Base-by-base conservation (phyloP, 2,888 invertebrate species). In the Amblyjoppa fuscipennis region DNA sequence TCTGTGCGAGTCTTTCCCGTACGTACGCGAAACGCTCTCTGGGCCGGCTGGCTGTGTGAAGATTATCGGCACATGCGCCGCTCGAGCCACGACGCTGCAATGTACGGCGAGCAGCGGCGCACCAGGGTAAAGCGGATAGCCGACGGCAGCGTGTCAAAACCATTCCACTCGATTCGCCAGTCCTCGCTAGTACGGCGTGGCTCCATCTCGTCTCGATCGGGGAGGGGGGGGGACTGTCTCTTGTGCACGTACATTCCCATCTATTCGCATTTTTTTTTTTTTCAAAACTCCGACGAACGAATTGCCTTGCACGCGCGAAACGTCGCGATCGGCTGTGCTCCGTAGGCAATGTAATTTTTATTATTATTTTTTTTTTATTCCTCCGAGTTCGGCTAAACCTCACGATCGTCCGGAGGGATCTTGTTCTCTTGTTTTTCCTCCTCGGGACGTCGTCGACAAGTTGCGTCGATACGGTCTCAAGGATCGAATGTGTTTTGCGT, bases 41-140 rank as follows among this genome's bases (percentile, higher is more conserved):
- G 31, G 53, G 51, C 20, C 45, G 20, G 20, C 49, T 68, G 61
- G 80, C 90, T 88, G 85, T 79, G 79, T 87, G 90, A 90, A 91
- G 93, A 93, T 93, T 93, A 93, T 93, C 91, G 93, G 93, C 93
- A 93, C 93, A 93, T 93, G 93, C 93, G 93, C 93, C 87, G 87
- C 83, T 85, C 83, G 88, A 77, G 71, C 87, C 83, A 84, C 83
- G 84, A 81, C 76, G 66, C 69, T 77, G 81, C 64, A 45, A 83
- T 75, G 82, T 76, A 70, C 69, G 71, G 51, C 49, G 81, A 71
- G 70, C 76, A 70, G 71, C 45, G 51, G 80, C 74, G 79, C 61
- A 73, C 73, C 81, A 81, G 84, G 84, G 85, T 85, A 90, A 89
- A 89, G 87, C 88, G 87, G 88, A 86, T 86, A 87, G 91, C 90